Percentiles rank a stretch among this genome's conserved stretches.
Evolutionary conservation across 1,140 invertebrate genomes (phyloP).

Genomic region (Diorhabda sublineata): DNA sequence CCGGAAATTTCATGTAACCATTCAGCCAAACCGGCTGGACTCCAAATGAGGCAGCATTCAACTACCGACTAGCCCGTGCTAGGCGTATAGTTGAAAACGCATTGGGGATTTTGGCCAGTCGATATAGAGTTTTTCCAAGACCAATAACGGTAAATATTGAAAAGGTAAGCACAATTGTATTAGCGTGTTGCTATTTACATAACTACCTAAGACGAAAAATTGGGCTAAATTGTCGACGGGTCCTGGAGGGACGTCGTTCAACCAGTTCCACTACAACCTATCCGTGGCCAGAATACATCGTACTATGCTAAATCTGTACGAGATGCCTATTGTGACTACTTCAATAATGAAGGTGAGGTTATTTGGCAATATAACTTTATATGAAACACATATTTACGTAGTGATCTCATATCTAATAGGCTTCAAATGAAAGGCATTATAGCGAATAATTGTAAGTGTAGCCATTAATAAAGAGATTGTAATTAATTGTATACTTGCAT

Average conservation of each 20-base stretch:
- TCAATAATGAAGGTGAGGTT: too few relatives aligned
- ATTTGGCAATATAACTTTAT: too few relatives aligned
- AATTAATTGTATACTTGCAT: not conserved
- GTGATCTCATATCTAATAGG: too few relatives aligned
- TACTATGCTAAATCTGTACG: not conserved
- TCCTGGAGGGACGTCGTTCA: not conserved
- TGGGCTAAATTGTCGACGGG: not conserved
- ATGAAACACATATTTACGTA: too few relatives aligned
- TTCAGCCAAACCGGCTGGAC: slow-evolving; percentile 32
- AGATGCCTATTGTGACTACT: not conserved
- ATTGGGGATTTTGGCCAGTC: slow-evolving; percentile 21
- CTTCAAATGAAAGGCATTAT: not conserved
- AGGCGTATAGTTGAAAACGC: slow-evolving; percentile 22
- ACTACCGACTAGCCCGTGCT: slow-evolving; percentile 19
- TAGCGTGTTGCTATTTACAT: not conserved
- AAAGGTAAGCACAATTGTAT: slow-evolving; percentile 14
- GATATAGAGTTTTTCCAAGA: slow-evolving; percentile 22
- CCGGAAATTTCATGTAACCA: slow-evolving; percentile 42
- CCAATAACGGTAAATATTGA: slow-evolving; percentile 33
- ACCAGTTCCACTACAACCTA: not conserved
- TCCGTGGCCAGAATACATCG: not conserved
- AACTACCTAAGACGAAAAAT: not conserved
- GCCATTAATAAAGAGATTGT: not conserved
- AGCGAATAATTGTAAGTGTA: not conserved
- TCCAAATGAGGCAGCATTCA: slow-evolving; percentile 23